phyloP scores from a whole-genome alignment of 1,140 invertebrate genomes.

The Diprion similis region DNA sequence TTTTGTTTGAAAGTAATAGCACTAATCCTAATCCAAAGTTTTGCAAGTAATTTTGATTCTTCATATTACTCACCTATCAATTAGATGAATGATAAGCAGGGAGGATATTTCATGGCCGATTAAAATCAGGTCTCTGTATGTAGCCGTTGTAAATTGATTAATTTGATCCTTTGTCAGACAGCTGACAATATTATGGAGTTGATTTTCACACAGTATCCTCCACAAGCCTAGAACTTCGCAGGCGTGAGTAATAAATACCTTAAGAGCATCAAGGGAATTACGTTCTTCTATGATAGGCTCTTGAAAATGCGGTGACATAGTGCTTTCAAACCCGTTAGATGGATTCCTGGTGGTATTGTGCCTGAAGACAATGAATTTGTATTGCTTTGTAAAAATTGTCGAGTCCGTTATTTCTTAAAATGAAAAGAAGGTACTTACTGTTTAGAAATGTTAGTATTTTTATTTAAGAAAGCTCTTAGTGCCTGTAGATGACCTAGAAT shows the following conservation, averaged over 20 bases:
- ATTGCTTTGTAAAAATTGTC: background rate
- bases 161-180: constrained; percentile 68
- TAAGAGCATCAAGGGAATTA: constrained; percentile 79
- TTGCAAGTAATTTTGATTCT: constrained; percentile 12
- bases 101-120: constrained; percentile 84
- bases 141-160: constrained; percentile 67
- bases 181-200: constrained; percentile 84
- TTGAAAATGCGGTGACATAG: constrained; percentile 48
- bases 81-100: constrained; percentile 75
- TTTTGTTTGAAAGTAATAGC: constrained; percentile 25
- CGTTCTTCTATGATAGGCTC: constrained; percentile 69
- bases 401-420: background rate
- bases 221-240: constrained; percentile 93
- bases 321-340: constrained; percentile 53
- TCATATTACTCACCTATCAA: constrained; percentile 65
- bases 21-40: background rate
- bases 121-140: constrained; percentile 83
- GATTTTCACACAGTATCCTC: constrained; percentile 92
- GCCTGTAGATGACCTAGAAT: constrained; percentile 69
- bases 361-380: constrained; percentile 24
- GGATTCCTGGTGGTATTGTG: constrained; percentile 42
- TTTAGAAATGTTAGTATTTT: constrained; percentile 66
- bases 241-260: constrained; percentile 78
- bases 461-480: constrained; percentile 69
- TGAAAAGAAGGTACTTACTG: constrained; percentile 34